phyloP scores from a whole-genome alignment of 2,888 invertebrate genomes.

The Vanessa cardui region DNA sequence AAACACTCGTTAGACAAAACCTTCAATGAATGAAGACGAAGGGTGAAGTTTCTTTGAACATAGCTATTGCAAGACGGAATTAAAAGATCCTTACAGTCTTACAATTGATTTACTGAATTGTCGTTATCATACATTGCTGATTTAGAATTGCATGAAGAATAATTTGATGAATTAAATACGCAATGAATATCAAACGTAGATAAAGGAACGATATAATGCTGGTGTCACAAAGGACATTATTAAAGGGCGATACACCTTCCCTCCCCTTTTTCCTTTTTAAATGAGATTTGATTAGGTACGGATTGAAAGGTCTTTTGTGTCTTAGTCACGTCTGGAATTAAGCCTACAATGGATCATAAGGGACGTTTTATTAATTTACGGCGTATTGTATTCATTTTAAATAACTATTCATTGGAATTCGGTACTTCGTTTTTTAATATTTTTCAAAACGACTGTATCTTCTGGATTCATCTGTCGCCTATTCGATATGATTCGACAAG shows the following conservation, averaged over 20 bases:
- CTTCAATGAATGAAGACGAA: background rate
- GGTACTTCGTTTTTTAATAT: background rate
- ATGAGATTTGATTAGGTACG: slow-evolving; percentile 45
- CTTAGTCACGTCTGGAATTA: slow-evolving; percentile 52
- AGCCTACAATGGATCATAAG: slow-evolving; percentile 43
- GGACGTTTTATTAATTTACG: slow-evolving; percentile 40
- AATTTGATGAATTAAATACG: background rate
- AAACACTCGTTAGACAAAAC: background rate
- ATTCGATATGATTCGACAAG: no score
- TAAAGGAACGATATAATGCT: background rate
- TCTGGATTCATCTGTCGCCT: no score
- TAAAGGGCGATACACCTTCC: slow-evolving; percentile 32
- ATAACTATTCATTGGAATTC: slow-evolving; percentile 4
- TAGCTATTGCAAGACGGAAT: background rate
- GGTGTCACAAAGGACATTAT: slow-evolving; percentile 14
- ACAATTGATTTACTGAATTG: background rate
- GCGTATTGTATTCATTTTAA: slow-evolving; percentile 36
- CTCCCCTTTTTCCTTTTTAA: slow-evolving; percentile 37
- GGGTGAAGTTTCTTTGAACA: background rate
- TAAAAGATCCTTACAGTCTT: slow-evolving; percentile 3
- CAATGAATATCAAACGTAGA: background rate
- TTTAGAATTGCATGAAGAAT: background rate
- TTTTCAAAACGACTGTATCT: no score
- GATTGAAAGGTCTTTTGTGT: slow-evolving; percentile 51
- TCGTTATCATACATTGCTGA: background rate